These are phyloP conservation scores for Chymomyza amoena DNA, from an alignment of 2,888 invertebrate species.

Conservation along the genomic window DNA sequence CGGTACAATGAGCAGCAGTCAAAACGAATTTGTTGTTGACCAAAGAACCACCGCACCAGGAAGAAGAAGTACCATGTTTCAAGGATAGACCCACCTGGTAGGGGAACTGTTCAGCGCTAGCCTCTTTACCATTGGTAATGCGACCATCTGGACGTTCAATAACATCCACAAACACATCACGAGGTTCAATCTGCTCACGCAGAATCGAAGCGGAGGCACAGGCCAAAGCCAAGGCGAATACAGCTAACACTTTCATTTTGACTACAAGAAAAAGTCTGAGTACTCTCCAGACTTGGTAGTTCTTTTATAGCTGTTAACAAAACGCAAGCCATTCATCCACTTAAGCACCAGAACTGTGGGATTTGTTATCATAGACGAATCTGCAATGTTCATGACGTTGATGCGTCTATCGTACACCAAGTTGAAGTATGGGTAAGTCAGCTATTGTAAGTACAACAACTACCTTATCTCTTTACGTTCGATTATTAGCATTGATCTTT, in stretches of 20 bases:
- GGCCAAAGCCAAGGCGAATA: constrained; percentile 61
- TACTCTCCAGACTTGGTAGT: constrained; percentile 3
- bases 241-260: constrained; percentile 65
- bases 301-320: constrained; percentile 27
- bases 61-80: constrained; percentile 28
- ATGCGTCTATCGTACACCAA: not conserved
- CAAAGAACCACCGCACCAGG: constrained; percentile 73
- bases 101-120: constrained; percentile 55
- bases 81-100: constrained; percentile 70
- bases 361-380: not conserved
- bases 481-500: not conserved
- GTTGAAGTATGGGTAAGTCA: not conserved
- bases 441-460: too few relatives aligned
- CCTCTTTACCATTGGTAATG: constrained; percentile 62
- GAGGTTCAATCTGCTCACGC: constrained; percentile 25
- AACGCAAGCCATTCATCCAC: not conserved
- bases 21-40: constrained; percentile 64
- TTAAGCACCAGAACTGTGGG: not conserved
- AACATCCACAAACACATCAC: constrained; percentile 40
- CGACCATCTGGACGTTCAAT: constrained; percentile 48
- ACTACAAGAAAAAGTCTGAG: constrained; percentile 29
- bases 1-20: constrained; percentile 75
- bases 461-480: not conserved
- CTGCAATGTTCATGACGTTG: not conserved
- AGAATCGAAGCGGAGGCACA: constrained; percentile 56